Evolutionary conservation across 2,797 vertebrate species (phyloP).

Genomic region (Saxicola maurus): DNA sequence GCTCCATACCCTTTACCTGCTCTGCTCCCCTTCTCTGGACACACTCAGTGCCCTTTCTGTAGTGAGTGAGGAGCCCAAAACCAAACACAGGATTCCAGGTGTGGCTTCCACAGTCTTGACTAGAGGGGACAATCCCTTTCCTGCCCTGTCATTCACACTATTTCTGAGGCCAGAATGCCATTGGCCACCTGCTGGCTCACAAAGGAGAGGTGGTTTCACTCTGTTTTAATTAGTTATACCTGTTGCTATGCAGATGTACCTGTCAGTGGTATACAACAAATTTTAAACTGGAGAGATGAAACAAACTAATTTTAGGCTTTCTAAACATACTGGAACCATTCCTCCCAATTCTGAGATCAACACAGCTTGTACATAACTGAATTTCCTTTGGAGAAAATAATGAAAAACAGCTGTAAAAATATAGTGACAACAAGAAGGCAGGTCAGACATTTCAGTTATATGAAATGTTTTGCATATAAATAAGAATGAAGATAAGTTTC

Average conservation of each 20-base stretch:
- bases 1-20: neutral
- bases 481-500: neutral
- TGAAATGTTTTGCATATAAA: neutral
- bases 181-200: neutral
- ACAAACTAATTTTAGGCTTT: neutral
- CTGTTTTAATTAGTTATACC: neutral
- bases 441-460: neutral
- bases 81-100: rapidly evolving
- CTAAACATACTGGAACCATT: neutral
- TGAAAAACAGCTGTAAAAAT: neutral
- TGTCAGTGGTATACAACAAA: neutral
- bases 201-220: neutral
- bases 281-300: neutral
- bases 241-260: neutral
- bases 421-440: neutral
- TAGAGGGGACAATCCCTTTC: rapidly evolving
- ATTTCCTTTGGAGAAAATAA: neutral
- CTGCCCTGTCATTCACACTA: neutral
- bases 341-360: neutral
- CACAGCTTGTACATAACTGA: neutral
- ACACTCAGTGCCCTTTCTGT: rapidly evolving
- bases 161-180: neutral
- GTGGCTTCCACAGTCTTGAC: rapidly evolving
- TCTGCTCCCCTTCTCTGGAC: rapidly evolving
- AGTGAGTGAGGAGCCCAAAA: neutral